These are phyloP conservation scores for Andrena flavipes DNA, from an alignment of 2,888 invertebrate species.

Conservation along the genomic window DNA sequence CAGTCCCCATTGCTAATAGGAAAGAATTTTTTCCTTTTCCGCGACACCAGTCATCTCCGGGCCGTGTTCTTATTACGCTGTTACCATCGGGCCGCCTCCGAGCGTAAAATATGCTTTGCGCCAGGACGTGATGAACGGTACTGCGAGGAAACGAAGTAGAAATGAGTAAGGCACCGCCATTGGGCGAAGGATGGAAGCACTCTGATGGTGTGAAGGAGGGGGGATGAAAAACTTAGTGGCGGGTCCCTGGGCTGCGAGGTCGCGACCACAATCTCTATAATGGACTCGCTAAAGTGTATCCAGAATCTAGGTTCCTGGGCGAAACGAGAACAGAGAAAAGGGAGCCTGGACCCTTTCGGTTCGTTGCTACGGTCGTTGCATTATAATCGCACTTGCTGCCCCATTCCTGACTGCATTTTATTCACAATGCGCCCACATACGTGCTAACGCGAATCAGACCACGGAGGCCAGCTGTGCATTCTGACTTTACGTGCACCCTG, in stretches of 20 bases:
- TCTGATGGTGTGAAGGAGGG: constrained; percentile 42
- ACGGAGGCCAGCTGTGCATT: constrained; percentile 17
- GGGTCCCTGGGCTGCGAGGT: constrained; percentile 69
- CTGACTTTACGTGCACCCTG: not conserved
- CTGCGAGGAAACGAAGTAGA: constrained; percentile 63
- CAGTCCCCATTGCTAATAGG: constrained; percentile 65
- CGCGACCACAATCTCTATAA: constrained; percentile 83
- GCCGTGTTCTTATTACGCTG: constrained; percentile 76
- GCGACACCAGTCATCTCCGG: constrained; percentile 71
- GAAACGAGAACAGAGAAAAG: constrained; percentile 59
- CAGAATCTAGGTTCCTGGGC: constrained; percentile 69
- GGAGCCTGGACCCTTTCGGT: constrained; percentile 63
- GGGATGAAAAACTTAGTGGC: constrained; percentile 70
- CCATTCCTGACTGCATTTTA: constrained; percentile 61
- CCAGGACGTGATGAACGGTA: constrained; percentile 61
- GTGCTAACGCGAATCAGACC: constrained; percentile 53
- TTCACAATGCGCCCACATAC: constrained; percentile 68
- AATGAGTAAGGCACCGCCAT: constrained; percentile 47
- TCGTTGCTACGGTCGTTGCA: constrained; percentile 66
- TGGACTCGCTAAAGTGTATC: constrained; percentile 82
- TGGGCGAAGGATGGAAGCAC: constrained; percentile 49
- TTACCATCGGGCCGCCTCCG: constrained; percentile 70
- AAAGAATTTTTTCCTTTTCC: constrained; percentile 64
- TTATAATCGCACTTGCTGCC: constrained; percentile 66
- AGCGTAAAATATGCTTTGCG: constrained; percentile 74